A percentile compares a stretch with the other conserved stretches of the same genome.
Evolutionary conservation across 2,113 vertebrate species (phyloP).

Genomic region (Guaruba guarouba): DNA sequence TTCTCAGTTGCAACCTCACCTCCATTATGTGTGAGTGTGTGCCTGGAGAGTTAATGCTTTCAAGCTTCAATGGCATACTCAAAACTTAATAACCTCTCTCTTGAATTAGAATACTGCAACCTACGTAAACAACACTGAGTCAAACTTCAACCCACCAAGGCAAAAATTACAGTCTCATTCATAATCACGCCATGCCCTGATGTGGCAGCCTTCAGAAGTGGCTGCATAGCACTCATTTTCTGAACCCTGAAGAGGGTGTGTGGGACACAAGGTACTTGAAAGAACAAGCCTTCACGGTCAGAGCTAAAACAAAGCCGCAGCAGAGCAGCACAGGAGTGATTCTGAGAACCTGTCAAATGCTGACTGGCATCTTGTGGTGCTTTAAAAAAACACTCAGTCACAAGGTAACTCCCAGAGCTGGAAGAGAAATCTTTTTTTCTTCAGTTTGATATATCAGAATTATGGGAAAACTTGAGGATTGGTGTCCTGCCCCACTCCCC

Average conservation of each 20-base stretch:
- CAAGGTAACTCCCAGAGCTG: not conserved
- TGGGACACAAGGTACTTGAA: not conserved
- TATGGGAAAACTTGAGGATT: not conserved
- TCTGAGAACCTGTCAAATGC: not conserved
- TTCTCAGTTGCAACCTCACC: not conserved
- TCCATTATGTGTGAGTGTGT: not conserved
- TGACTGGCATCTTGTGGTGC: not conserved
- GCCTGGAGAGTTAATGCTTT: not conserved
- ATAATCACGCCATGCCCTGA: not conserved
- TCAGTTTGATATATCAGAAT: not conserved
- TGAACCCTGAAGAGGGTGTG: not conserved
- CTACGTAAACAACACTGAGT: not conserved
- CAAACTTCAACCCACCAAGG: not conserved
- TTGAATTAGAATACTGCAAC: not conserved
- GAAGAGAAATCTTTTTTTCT: not conserved
- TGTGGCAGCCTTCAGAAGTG: not conserved
- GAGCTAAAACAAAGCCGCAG: not conserved
- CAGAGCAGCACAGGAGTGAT: not conserved
- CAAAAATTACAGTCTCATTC: not conserved
- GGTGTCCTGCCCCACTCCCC: rapidly evolving
- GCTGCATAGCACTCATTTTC: not conserved
- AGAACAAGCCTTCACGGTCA: not conserved
- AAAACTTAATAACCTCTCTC: not conserved
- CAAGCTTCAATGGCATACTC: not conserved
- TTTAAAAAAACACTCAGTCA: not conserved